Base-by-base conservation (phyloP, 2,797 vertebrate genomes). In the Diglossa cyanea region DNA sequence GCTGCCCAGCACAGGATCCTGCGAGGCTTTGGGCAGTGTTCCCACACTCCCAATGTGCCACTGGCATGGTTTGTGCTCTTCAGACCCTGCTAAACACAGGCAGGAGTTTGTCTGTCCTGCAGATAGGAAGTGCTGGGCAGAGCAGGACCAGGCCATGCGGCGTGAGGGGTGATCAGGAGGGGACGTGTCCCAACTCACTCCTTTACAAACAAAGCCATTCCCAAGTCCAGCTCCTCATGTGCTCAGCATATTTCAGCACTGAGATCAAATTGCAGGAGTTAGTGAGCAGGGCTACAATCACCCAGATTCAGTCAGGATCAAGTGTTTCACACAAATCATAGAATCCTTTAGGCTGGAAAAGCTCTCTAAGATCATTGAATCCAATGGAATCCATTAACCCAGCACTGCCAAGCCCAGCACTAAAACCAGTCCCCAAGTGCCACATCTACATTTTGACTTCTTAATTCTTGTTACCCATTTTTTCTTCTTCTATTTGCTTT, bases 21-120 rank as follows among this genome's bases (percentile, higher is more conserved):
- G 17, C 1, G 1, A 54, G 37, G 48, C 26, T 88, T 63, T 57
- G 48, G 35, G 72, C 26, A 7, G 10, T 9, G 40, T 58, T 66
- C 1, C 1, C 31, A 2, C 13, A 26, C 26, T 74, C 48, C 14
- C 33, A 11, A 0, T 2, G 21, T 63, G 5, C 47, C 55, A 3
- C 40, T 37, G 33, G 21, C 1, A 0, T 28, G 24, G 7, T 39
- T 54, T 19, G 44, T 24, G 24, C 28, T 70, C 9, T 1, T 67
- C 55, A 75, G 54, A 50, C 10, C 42, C n/a, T 7, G 10, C 39
- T 51, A 10, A 51, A 37, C 20, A 23, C 0, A 0, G 19, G 50
- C 51, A 35, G 55, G 16, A 44, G 18, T 51, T 68, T 23, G 23
- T 60, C 20, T 55, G 21, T 62, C 45, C 58, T 84, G 45, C 55